A percentile compares a stretch with the other conserved stretches of the same genome.
Evolutionary conservation across 2,888 invertebrate genomes (phyloP).

Genomic region (Rotaria sp.): DNA sequence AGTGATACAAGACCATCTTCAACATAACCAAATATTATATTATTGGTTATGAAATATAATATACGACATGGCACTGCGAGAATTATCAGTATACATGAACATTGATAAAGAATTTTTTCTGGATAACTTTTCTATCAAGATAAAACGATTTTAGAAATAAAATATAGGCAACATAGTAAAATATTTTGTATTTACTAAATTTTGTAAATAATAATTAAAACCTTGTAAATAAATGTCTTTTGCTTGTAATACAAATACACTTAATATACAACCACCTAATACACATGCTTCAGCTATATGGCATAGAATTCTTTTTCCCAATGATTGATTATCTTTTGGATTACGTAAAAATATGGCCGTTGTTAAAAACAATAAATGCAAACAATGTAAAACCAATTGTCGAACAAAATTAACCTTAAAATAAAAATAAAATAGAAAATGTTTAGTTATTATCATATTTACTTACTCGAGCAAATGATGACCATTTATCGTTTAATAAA

Average conservation of each 20-base stretch:
- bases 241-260: slow-evolving; percentile 75
- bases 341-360: slow-evolving; percentile 85
- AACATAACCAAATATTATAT: slow-evolving; percentile 54
- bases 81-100: slow-evolving; percentile 79
- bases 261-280: slow-evolving; percentile 76
- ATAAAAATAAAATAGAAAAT: background rate
- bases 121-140: slow-evolving; percentile 76
- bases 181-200: slow-evolving; percentile 64
- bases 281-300: slow-evolving; percentile 77
- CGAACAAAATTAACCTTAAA: slow-evolving; percentile 80
- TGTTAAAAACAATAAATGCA: slow-evolving; percentile 79
- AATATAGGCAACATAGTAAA: background rate
- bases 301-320: slow-evolving; percentile 53
- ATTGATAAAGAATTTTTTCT: slow-evolving; percentile 82
- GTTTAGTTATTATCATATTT: too few species aligned
- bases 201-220: slow-evolving; percentile 76
- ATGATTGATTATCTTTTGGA: slow-evolving; percentile 59
- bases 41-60: background rate
- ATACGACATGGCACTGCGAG: slow-evolving; percentile 77
- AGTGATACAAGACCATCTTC: slow-evolving; percentile 87
- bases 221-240: slow-evolving; percentile 92
- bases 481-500: slow-evolving; percentile 95
- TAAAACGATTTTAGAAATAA: slow-evolving; percentile 39
- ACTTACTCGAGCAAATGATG: slow-evolving; percentile 81
- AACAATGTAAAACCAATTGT: slow-evolving; percentile 74